Evolutionary conservation across 2,113 vertebrate genomes (phyloP), one percentile per base, ranked within the genome.

Genomic region (Poicephalus gulielmi): DNA sequence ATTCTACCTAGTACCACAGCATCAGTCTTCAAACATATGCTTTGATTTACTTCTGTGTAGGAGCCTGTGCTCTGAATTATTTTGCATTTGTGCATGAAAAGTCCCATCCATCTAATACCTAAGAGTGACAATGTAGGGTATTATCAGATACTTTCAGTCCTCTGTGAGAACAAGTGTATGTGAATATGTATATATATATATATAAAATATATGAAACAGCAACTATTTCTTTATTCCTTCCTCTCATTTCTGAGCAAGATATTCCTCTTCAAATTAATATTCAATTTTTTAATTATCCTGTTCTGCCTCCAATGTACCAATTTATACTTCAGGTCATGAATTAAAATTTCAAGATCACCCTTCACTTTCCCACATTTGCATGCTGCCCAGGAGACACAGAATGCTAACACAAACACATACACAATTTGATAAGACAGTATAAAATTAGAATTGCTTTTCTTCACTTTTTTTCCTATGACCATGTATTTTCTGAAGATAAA

Each of bases 401-500:
- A 63, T 17, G 59, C 4, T 67, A 84, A n/a, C 25, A 43, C 10
- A 76, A 81, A 39, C 10, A 39, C 23, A 68, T 62, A 22, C 1
- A 7, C 2, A 46, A 4, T 67, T 81, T 88, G 60, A 60, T 70
- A 91, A 59, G 23, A 43, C 4, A 44, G 7, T 52, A 30, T 57
- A 68, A 85, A 81, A 83, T 82, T 62, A 67, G 6, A 60, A 55
- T 7, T 47, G 18, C 6, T 87, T 89, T 89, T 89, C 41, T 87
- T 70, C 4, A 6, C 1, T 52, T 66, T 81, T 68, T 77, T 39
- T 12, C 9, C 22, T 19, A 46, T 64, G 57, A 64, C 23, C 52
- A 90, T 94, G 27, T 64, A 37, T 89, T 88, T 95, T 91, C 46
- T 47, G n/a, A 57, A 71, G 41, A 87, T 24, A 93, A 82, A 67